Conservation (phyloP, 2,888 invertebrate species). For the Cantharis nigra region DNA sequence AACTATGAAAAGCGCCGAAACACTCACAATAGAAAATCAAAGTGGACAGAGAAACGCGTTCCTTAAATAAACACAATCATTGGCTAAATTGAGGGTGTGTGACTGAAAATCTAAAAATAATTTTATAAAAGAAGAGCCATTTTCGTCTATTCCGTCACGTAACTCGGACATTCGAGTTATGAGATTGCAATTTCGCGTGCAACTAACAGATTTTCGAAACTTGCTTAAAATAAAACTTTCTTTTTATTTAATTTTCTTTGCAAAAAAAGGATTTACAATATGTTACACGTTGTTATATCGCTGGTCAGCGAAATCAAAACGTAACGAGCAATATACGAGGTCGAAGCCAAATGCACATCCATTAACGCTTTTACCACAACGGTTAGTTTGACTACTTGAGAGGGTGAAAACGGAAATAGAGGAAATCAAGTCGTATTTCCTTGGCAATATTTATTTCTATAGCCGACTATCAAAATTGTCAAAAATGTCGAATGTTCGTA, state of each 20-base stretch:
- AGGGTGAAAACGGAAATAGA: slow-evolving; percentile 40
- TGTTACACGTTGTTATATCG: slow-evolving; percentile 8
- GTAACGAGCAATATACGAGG: not conserved
- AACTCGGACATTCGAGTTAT: slow-evolving; percentile 29
- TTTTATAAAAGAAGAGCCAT: slow-evolving; percentile 28
- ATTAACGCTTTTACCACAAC: slow-evolving; percentile 40
- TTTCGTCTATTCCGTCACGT: slow-evolving; percentile 29
- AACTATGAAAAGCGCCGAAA: not conserved
- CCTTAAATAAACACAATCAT: slow-evolving; percentile 31
- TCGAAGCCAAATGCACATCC: slow-evolving; percentile 29
- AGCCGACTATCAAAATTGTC: slow-evolving; percentile 7
- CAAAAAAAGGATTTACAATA: slow-evolving; percentile 4
- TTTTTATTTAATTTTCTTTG: slow-evolving; percentile 32
- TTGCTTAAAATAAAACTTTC: slow-evolving; percentile 31
- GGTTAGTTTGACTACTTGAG: slow-evolving; percentile 40
- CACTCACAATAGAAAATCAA: slow-evolving; percentile 26
- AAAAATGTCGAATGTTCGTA: not conserved
- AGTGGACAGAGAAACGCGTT: slow-evolving; percentile 27
- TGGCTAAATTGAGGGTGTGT: slow-evolving; percentile 24
- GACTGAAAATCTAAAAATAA: slow-evolving; percentile 30
- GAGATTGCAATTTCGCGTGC: slow-evolving; percentile 34
- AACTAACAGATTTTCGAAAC: slow-evolving; percentile 21
- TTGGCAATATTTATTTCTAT: slow-evolving; percentile 34
- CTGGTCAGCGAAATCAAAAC: not conserved
- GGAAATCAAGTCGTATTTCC: slow-evolving; percentile 45